These are phyloP conservation scores for Perognathus longimembris DNA, from an alignment of 2,113 vertebrate genomes.

Conservation along the genomic window DNA sequence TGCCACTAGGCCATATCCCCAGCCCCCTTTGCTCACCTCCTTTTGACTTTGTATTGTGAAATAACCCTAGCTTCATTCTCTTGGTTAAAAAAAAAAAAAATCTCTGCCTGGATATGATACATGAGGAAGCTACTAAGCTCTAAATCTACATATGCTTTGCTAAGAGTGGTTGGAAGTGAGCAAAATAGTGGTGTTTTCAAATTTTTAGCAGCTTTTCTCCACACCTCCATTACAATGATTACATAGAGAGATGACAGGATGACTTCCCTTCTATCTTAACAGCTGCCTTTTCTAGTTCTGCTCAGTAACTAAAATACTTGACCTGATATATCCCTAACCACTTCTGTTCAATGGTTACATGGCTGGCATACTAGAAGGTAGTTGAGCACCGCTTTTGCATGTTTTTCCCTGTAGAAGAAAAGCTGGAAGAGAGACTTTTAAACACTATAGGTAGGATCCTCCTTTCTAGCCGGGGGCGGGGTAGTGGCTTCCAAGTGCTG, in stretches of 20 bases:
- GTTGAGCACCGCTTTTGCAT: not conserved
- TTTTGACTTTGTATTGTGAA: slow-evolving; percentile 4
- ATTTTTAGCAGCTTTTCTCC: not conserved
- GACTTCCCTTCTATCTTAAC: not conserved
- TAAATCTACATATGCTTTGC: not conserved
- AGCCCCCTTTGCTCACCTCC: no score
- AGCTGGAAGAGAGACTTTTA: not conserved
- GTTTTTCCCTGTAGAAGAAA: slow-evolving; percentile 43
- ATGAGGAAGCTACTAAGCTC: not conserved
- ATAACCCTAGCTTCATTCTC: not conserved
- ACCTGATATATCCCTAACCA: not conserved
- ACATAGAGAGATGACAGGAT: not conserved
- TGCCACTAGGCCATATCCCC: no score
- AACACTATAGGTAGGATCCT: not conserved
- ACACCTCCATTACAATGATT: not conserved
- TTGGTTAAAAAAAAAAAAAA: not conserved
- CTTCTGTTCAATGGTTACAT: not conserved
- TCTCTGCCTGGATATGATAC: not conserved
- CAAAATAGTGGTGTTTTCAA: slow-evolving; percentile 42
- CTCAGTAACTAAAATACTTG: not conserved
- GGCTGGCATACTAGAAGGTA: not conserved
- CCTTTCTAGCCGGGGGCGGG: not conserved
- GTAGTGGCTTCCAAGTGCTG: not conserved
- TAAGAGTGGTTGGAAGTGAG: not conserved
- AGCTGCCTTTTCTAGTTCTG: slow-evolving; percentile 14